Base-by-base conservation (phyloP, 2,797 vertebrate genomes). In the Acestrorhynchus altus region DNA sequence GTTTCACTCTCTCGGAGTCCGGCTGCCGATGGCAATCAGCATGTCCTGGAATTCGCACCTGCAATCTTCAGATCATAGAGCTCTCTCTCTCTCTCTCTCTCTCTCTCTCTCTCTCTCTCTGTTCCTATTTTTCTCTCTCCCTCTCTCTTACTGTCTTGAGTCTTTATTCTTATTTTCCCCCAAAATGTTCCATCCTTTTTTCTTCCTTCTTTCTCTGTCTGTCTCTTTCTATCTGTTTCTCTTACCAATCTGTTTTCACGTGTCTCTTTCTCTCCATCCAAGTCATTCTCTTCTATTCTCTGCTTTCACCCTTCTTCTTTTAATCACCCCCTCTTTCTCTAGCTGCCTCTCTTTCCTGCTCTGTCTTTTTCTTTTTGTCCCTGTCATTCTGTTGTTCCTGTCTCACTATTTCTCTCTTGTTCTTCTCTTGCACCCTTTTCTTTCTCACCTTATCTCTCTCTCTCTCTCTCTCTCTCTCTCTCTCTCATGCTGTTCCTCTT, bases 371-470 rank as follows among this genome's bases (percentile, higher is more conserved):
- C 40, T 42, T 10, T 8, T 11, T 47, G 1, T 47, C 4, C 16
- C 46, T 47, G 2, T 22, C 8, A 9, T 8, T 22, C 2, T 47
- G 1, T 15, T 47, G 4, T 47, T 4, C 2, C 16, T 47, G 1
- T 15, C 46, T 10, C 6, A 4, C 6, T 8, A 15, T 47, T 47
- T 47, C 10, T 20, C 18, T 10, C 44, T 46, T 13, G 2, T 4
- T 46, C 4, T 46, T 15, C 12, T 42, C 40, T 42, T 1, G 8
- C 6, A 9, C 1, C 40, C 3, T 42, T 11, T 42, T 10, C 88
- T 90, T 87, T 86, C 88, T 88, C 88, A 89, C 31, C 87, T 83
- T 82, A 82, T 83, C 86, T 86, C 84, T 56, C 70, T 40, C 79
- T 54, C 64, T 13, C 10, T 12, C 44, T 2, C 81, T 83, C 86